Base-by-base conservation (phyloP, 2,888 invertebrate species). In the Thymelicus acteon region DNA sequence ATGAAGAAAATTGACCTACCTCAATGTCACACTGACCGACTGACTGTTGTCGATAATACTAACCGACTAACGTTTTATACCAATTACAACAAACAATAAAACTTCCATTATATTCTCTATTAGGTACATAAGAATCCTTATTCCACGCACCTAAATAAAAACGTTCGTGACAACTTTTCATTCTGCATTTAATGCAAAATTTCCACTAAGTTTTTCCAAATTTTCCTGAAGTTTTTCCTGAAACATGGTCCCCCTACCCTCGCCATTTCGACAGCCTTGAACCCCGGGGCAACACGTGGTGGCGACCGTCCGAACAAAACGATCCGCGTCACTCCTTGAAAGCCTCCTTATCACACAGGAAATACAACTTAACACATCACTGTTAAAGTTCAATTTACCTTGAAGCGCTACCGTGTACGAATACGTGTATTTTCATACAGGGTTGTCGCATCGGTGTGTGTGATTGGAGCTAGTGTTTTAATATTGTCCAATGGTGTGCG, bases 231-330 rank as follows among this genome's bases (percentile, higher is more conserved):
- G 31, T 31, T 54, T 67, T 15, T 49, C 62, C 7, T 12, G 37
- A 75, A 75, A 3, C 60, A 19, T 84, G 82, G 84, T 69, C 72
- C 74, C 78, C 79, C 80, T 80, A 86, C 72, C 75, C 67, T 75
- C 77, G 76, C 77, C 80, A 76, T 81, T 81, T 74, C 77, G 74
- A 76, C 81, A 88, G 87, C 87, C 88, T 90, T 89, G 88, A 90
- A 88, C 89, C 89, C 79, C 83, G 79, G 83, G 82, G 84, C 87
- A 90, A 88, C 91, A 91, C 89, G 90, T 90, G 91, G 88, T 83
- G 77, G 74, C 82, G 83, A 84, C 85, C 83, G 80, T 76, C 79
- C 74, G 85, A 89, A 90, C 87, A 80, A 86, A 90, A 87, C 85
- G 82, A 85, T 87, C 82, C 83, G 79, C 78, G 79, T 83, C 85